Evolutionary conservation across 2,113 vertebrate genomes (phyloP).

Genomic region (Grallaria varia): DNA sequence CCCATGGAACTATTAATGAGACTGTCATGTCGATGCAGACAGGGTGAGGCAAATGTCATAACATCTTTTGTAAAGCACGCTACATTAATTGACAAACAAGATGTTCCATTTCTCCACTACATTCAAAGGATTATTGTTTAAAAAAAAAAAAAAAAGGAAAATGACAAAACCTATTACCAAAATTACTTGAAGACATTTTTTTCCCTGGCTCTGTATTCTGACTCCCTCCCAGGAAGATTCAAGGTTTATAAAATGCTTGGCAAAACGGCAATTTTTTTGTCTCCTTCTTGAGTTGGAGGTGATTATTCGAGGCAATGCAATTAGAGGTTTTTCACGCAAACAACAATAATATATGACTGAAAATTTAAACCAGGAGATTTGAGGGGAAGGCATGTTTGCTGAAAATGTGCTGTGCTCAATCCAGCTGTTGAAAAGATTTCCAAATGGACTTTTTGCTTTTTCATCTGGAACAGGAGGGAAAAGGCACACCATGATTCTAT

Average conservation of each 20-base stretch:
- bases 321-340: not conserved
- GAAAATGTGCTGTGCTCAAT: not conserved
- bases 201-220: not conserved
- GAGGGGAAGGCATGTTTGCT: not conserved
- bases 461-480: not conserved
- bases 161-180: not conserved
- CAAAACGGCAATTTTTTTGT: not conserved
- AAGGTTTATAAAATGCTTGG: not conserved
- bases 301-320: not conserved
- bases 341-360: not conserved
- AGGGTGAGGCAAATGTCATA: not conserved
- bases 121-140: not conserved
- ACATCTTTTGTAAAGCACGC: not conserved
- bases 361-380: not conserved
- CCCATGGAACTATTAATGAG: not conserved
- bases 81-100: constrained; percentile 36
- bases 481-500: accelerated
- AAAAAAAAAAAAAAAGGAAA: not conserved
- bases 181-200: not conserved
- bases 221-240: not conserved
- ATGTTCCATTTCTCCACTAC: not conserved
- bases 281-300: not conserved
- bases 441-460: not conserved
- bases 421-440: not conserved
- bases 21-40: not conserved